Evolutionary conservation across 2,888 invertebrate genomes (phyloP).

Genomic region (Liodrosophila aerea): DNA sequence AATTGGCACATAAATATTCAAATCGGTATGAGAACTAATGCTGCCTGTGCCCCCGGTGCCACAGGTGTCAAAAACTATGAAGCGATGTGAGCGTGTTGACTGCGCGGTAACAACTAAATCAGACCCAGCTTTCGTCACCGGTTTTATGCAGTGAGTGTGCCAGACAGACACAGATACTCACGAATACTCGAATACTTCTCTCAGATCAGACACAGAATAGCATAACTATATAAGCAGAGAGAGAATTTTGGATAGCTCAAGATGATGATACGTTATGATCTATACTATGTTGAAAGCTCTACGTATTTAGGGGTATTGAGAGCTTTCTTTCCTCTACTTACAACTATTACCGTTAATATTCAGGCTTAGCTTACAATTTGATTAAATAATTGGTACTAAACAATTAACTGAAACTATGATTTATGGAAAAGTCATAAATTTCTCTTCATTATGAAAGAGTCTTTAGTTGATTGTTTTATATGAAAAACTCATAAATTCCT

Average conservation of each 20-base stretch:
- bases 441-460: too few relatives aligned
- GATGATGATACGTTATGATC: constrained; percentile 6
- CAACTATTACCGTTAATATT: background rate
- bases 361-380: constrained; percentile 9
- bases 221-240: constrained; percentile 23
- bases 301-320: too few relatives aligned
- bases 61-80: constrained; percentile 27
- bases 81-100: constrained; percentile 81
- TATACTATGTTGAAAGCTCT: constrained; percentile 16
- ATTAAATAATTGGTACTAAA: constrained; percentile 20
- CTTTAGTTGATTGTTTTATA: too few relatives aligned
- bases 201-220: constrained; percentile 19
- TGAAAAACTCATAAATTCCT: too few relatives aligned
- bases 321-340: too few relatives aligned
- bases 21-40: too few relatives aligned
- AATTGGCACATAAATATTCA: too few relatives aligned
- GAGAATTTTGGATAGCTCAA: constrained; percentile 6
- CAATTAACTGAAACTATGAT: constrained; percentile 5
- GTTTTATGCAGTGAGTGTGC: constrained; percentile 78
- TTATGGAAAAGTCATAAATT: background rate
- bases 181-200: constrained; percentile 56
- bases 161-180: constrained; percentile 16
- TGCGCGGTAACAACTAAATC: constrained; percentile 82
- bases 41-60: too few relatives aligned
- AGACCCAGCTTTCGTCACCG: constrained; percentile 76